Base-by-base conservation (phyloP, 2,113 vertebrate species). In the Ploceus nigricollis region DNA sequence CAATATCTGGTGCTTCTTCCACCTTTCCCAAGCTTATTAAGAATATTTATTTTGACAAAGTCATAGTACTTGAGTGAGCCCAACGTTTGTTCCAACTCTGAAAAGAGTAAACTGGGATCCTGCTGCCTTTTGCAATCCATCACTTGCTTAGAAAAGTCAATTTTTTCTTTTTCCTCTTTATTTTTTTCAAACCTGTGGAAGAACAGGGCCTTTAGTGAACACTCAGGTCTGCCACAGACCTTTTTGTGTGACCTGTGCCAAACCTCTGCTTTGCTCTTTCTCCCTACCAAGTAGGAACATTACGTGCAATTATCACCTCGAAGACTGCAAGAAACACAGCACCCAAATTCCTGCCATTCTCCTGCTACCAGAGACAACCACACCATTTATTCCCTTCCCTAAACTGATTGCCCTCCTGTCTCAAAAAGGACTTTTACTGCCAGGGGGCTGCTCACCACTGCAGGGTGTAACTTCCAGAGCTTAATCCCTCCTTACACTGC, bases 341-440 rank as follows among this genome's bases (percentile, higher is more conserved):
- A 35, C 33, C 11, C 16, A 25, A 53, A 76, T 51, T 64, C 48
- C 33, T 58, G 45, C 14, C 15, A 5, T 66, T 63, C 22, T 51
- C 9, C n/a, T 44, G 15, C 40, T 45, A 3, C 31, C 0, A 0
- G 40, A 86, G 22, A 69, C 13, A 88, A n/a, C 3, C 33, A 72
- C 23, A 28, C 4, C 9, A 11, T 76, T 94, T 40, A 56, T 48
- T 51, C 40, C 40, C n/a, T 66, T 65, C 79, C 37, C 33, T 42
- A 37, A 61, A 53, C 5, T 1, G 22, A 25, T 17, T 33, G 33
- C 18, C 8, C 35, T 80, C 9, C 44, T 69, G 15, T 28, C 20
- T 69, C 21, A 37, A 16, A 7, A 35, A 48, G 15, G 24, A 17
- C 11, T 66, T 93, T 42, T 20, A 13, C 56, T 22, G 25, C 44